Evolutionary conservation across 2,888 invertebrate genomes (phyloP).

Genomic region (Elmis aenea): DNA sequence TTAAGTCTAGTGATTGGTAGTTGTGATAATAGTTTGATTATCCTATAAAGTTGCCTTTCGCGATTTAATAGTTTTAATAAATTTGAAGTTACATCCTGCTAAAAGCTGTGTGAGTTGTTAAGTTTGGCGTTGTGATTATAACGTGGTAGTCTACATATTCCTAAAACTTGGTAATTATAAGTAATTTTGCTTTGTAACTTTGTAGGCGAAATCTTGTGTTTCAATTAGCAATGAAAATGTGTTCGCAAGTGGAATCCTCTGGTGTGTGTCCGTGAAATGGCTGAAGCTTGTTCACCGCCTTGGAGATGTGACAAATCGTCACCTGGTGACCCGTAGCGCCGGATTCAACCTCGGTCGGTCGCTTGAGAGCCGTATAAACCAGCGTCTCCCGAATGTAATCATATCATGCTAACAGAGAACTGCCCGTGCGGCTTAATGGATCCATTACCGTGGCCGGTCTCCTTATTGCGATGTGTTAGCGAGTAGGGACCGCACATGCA

Average conservation of each 20-base stretch:
- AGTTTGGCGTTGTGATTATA: too few relatives aligned
- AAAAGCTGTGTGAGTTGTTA: too few relatives aligned
- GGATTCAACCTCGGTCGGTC: slow-evolving; percentile 40
- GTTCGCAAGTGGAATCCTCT: slow-evolving; percentile 25
- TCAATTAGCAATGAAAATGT: slow-evolving; percentile 26
- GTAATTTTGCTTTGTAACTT: slow-evolving; percentile 33
- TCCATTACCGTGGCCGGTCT: slow-evolving; percentile 39
- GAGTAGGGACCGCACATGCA: slow-evolving; percentile 36
- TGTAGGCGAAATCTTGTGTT: slow-evolving; percentile 23
- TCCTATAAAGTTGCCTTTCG: too few relatives aligned
- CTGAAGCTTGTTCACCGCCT: slow-evolving; percentile 47
- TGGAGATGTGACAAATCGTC: slow-evolving; percentile 49
- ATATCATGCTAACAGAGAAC: slow-evolving; percentile 36
- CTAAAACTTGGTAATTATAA: slow-evolving; percentile 29
- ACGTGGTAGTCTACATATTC: too few relatives aligned
- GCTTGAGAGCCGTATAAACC: slow-evolving; percentile 43
- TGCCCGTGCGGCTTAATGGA: slow-evolving; percentile 39
- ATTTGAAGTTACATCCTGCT: too few relatives aligned
- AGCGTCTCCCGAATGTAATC: slow-evolving; percentile 39
- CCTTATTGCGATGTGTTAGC: slow-evolving; percentile 35
- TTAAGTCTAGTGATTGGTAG: too few relatives aligned
- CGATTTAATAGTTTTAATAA: too few relatives aligned
- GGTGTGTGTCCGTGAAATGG: slow-evolving; percentile 43
- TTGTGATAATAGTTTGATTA: too few relatives aligned
- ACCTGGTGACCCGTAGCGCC: slow-evolving; percentile 47